Evolutionary conservation across 1,140 invertebrate genomes (phyloP), one percentile per base, ranked within the genome.

Genomic region (Ctenoplectra terminalis): DNA sequence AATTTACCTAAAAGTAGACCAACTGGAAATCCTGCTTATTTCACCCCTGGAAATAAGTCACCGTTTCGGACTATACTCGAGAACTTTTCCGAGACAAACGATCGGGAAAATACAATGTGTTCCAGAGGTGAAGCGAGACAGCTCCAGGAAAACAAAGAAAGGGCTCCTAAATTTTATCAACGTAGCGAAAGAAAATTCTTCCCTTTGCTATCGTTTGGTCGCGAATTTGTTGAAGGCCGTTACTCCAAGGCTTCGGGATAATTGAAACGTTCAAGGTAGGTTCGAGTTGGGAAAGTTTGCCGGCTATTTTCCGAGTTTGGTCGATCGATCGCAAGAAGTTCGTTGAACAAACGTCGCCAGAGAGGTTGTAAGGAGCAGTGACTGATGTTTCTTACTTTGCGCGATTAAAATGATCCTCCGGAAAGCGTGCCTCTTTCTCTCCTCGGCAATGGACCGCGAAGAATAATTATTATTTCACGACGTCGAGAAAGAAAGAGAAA

Each of bases 401-500:
- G 15, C 54, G 54, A 60, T 61, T 61, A 50, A 17, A 78, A 70
- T n/a, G 66, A 78, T 78, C 31, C 29, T 6, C 9, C 1, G 26
- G 20, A 23, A 20, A 17, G 23, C n/a, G n/a, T n/a, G n/a, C n/a
- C 26, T 13, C 2, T 11, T 29, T 2, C 31, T 46, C 72, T 60
- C 5, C 4, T 1, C 64, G 20, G 8, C 7, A 40, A 76, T 17
- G 11, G 26, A 48, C 50, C 40, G 2, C 23, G 17, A 48, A 17
- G 43, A 50, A 61, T 71, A 71, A 71, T 71, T 78, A 50, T 29
- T 50, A 26, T 31, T 70, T 34, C 11, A 17, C 26, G 61, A 29
- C 2, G 54, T 3, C 5, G 37, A 9, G 37, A 23, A 26, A 4
- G 61, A 13, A n/a, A 11, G n/a, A 3, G 1, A 52, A 34, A 34